A percentile compares a stretch with the other conserved stretches of the same genome.
Conservation (phyloP, 2,888 invertebrate species). For the Harpalus rubripes region DNA sequence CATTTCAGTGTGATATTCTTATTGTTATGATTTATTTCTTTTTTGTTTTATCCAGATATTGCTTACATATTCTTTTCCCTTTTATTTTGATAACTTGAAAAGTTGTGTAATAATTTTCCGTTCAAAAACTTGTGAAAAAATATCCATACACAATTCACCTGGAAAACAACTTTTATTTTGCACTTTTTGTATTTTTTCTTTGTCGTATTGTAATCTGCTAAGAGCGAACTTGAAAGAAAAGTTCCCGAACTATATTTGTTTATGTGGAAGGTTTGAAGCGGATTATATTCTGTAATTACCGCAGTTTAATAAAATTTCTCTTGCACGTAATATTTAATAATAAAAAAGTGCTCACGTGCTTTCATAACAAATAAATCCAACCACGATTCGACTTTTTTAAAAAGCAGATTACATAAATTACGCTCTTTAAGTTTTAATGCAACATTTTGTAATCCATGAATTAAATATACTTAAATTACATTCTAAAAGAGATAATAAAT, state of each 20-base stretch:
- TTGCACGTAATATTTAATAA: conserved; percentile 17
- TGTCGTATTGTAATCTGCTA: conserved; percentile 28
- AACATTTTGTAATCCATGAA: conserved; percentile 39
- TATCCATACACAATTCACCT: conserved; percentile 51
- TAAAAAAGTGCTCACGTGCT: conserved; percentile 22
- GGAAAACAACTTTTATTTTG: conserved; percentile 49
- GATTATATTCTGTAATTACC: conserved; percentile 4
- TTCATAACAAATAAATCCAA: background rate
- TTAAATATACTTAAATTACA: conserved; percentile 30
- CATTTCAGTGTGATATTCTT: conserved; percentile 23
- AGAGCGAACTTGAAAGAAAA: conserved; percentile 49
- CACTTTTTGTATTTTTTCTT: conserved; percentile 49
- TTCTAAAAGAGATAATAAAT: conserved; percentile 13
- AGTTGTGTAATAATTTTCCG: conserved; percentile 54
- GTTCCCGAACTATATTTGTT: conserved; percentile 39
- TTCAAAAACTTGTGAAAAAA: conserved; percentile 54
- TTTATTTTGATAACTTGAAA: conserved; percentile 49
- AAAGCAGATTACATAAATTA: conserved; percentile 39
- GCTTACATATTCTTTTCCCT: conserved; percentile 32
- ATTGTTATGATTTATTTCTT: conserved; percentile 31
- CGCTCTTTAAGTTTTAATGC: conserved; percentile 32
- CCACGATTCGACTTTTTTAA: background rate
- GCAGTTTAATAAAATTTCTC: conserved; percentile 10
- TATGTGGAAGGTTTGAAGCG: background rate
- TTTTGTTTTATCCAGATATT: conserved; percentile 40